phyloP scores from a whole-genome alignment of 1,140 invertebrate genomes.

The Trichoplusia ni region DNA sequence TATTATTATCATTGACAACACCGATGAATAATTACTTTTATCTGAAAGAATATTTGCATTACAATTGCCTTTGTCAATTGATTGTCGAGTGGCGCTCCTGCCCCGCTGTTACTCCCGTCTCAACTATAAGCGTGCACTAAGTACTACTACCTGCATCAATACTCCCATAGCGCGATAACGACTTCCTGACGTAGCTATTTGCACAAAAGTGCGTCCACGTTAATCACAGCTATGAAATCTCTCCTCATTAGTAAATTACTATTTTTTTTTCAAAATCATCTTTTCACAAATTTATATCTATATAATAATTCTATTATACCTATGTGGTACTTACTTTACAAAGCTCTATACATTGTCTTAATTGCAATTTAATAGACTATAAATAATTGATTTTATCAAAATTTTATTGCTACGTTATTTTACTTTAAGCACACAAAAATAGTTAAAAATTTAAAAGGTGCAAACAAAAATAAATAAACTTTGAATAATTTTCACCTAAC shows the following conservation, averaged over 20 bases:
- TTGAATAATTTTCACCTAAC: conserved; percentile 31
- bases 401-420: conserved; percentile 73
- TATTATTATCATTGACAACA: conserved; percentile 62
- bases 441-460: conserved; percentile 57
- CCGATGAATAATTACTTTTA: conserved; percentile 58
- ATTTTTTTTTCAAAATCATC: conserved; percentile 47
- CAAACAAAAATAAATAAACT: conserved; percentile 57
- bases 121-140: conserved; percentile 50
- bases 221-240: conserved; percentile 78
- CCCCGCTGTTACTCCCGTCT: neutral
- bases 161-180: conserved; percentile 23
- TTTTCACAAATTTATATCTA: conserved; percentile 57
- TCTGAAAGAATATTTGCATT: conserved; percentile 63
- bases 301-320: conserved; percentile 72
- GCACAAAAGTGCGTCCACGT: conserved; percentile 73
- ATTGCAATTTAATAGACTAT: conserved; percentile 68
- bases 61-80: conserved; percentile 46
- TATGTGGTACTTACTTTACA: conserved; percentile 77
- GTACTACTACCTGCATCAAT: conserved; percentile 41
- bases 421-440: conserved; percentile 67
- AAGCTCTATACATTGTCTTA: conserved; percentile 81
- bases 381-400: conserved; percentile 81
- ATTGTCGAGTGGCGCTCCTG: neutral
- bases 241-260: conserved; percentile 68
- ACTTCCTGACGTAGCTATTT: conserved; percentile 54